These are phyloP conservation scores for Batillaria attramentaria DNA, from an alignment of 1,140 invertebrate genomes.

Conservation along the genomic window DNA sequence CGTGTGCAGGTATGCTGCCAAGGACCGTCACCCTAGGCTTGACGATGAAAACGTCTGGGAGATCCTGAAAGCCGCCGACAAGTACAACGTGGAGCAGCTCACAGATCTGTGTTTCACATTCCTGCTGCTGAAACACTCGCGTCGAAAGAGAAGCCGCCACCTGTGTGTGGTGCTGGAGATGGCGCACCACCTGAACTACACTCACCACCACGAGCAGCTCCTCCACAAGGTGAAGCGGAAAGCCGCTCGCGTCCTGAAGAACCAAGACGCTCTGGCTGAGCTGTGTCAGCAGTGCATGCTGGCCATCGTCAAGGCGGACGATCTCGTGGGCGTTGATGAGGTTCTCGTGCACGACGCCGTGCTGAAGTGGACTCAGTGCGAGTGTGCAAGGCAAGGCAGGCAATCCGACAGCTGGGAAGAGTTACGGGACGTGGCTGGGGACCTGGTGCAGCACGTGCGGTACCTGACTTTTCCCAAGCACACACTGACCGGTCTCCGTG, in stretches of 20 bases:
- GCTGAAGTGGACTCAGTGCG: not conserved
- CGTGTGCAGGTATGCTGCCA: not conserved
- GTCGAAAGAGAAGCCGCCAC: not conserved
- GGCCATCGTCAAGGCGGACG: not conserved
- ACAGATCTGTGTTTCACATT: constrained; percentile 3
- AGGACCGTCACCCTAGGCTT: not conserved
- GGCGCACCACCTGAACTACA: constrained; percentile 1
- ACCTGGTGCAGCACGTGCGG: constrained; percentile 8
- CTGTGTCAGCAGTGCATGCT: constrained; percentile 16
- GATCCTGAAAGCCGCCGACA: constrained; percentile 1
- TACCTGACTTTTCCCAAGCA: constrained; percentile 2
- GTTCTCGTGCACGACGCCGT: not conserved
- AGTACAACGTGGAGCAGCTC: not conserved
- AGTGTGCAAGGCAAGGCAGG: not conserved
- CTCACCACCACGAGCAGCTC: not conserved
- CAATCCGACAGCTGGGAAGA: not conserved
- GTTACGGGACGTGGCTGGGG: not conserved
- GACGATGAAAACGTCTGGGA: constrained; percentile 14
- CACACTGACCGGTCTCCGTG: constrained; percentile 18
- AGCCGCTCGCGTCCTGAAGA: not conserved
- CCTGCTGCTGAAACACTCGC: not conserved
- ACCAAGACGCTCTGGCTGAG: not conserved
- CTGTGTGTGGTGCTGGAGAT: constrained; percentile 1
- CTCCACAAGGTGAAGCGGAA: not conserved
- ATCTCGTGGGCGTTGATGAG: constrained; percentile 1